Evolutionary conservation across 2,888 invertebrate species (phyloP), one percentile per base, ranked within the genome.

Genomic region (Kryphioiulus occultus): DNA sequence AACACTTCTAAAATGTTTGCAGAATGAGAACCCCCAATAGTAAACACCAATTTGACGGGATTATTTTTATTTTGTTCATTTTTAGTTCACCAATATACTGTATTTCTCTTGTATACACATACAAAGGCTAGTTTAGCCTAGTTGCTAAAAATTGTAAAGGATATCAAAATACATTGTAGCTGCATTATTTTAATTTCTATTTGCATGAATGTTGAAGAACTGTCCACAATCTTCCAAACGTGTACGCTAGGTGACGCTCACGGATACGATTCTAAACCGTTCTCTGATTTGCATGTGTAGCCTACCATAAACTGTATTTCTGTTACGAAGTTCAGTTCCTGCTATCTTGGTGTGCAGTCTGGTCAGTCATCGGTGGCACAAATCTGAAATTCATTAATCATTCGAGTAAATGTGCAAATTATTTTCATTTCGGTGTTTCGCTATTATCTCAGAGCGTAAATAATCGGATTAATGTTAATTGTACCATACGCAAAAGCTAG

Each of bases 361-460:
- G 59, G 19, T 59, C n/a, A n/a, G n/a, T 5, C 19, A 59, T 59
- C 59, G n/a, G 47, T 59, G n/a, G 19, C 59, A 59, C 59, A n/a
- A 59, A 59, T 19, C 19, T 59, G 19, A 19, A n/a, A 59, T n/a
- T n/a, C n/a, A n/a, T n/a, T n/a, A n/a, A n/a, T n/a, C n/a, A n/a
- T n/a, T n/a, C n/a, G 19, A n/a, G 59, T 15, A 59, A 59, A 59
- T 59, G 59, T 59, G 59, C 59, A 59, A 7, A 59, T 59, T 59
- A 59, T 59, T 59, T 59, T 59, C 59, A 19, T 59, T 59, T 59
- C 59, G n/a, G 59, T 59, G 59, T 59, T n/a, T n/a, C n/a, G 59
- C 59, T n/a, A 59, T 59, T 59, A 59, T n/a, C 19, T 59, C 59
- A 59, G 19, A 59, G n/a, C n/a, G 19, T n/a, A 59, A 59, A 59